A percentile compares a stretch with the other conserved stretches of the same genome.
Conservation (phyloP, 2,888 invertebrate species). For the Acanthopleura granulata region DNA sequence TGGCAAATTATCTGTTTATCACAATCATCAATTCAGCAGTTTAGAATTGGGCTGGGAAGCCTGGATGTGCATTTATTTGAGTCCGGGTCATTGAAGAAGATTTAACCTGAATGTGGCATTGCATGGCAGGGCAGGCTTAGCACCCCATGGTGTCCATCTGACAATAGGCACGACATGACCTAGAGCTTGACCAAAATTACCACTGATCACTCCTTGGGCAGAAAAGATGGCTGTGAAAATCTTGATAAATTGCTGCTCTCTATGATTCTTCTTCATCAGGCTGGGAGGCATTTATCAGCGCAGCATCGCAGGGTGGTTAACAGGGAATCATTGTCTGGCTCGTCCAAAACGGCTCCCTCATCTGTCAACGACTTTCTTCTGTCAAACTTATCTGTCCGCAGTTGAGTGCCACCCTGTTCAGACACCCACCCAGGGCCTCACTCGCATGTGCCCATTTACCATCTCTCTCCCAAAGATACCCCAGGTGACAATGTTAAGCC, state of each 20-base stretch:
- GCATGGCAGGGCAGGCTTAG: neutral
- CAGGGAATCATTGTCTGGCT: neutral
- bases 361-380: slow-evolving; percentile 1
- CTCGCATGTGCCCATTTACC: neutral
- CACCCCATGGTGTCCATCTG: neutral
- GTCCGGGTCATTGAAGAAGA: no score
- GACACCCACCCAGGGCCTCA: neutral
- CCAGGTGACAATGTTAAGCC: no score
- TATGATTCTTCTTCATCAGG: slow-evolving; percentile 5
- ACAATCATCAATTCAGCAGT: no score
- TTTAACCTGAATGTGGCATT: no score
- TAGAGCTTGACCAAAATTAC: slow-evolving; percentile 10
- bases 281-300: neutral
- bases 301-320: neutral
- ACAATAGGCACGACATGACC: neutral
- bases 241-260: slow-evolving; percentile 4
- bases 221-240: slow-evolving; percentile 7
- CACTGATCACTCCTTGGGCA: neutral
- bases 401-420: neutral
- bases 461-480: no score
- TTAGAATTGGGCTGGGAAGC: no score
- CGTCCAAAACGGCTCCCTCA: neutral
- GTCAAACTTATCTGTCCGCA: neutral
- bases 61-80: no score
- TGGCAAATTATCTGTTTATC: no score